Conservation (phyloP, 2,113 vertebrate genomes). For the Antechinus flavipes region DNA sequence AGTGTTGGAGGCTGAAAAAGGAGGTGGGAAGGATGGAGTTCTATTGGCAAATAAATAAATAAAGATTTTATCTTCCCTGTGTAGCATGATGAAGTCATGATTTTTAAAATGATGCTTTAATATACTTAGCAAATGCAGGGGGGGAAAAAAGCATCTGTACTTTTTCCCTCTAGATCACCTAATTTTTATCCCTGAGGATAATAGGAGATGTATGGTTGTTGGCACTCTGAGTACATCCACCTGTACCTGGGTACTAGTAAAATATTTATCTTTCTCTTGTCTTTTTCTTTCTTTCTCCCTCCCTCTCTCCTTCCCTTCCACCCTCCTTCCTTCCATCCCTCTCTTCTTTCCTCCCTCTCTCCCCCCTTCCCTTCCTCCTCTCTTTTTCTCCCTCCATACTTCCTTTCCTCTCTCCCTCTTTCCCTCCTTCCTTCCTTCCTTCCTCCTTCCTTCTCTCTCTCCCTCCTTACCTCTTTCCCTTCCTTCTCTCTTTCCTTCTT, state of each 20-base stretch:
- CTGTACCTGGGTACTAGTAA: neutral
- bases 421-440: too few relatives aligned
- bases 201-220: neutral
- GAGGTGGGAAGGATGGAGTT: constrained; percentile 50
- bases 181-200: neutral
- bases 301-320: neutral
- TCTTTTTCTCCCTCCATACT: too few relatives aligned
- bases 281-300: neutral
- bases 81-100: constrained; percentile 12
- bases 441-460: too few relatives aligned
- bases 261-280: neutral
- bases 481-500: too few relatives aligned
- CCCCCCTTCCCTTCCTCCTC: too few relatives aligned
- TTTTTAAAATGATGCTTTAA: neutral
- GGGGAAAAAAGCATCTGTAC: neutral
- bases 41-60: constrained; percentile 66
- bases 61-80: constrained; percentile 60
- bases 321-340: neutral
- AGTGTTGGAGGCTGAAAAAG: neutral
- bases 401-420: too few relatives aligned
- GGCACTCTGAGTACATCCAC: neutral
- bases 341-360: neutral
- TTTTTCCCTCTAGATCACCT: neutral
- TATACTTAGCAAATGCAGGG: too few relatives aligned
- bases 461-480: too few relatives aligned